phyloP scores from a whole-genome alignment of 92 coral and sea anemone genomes.

The Diadumene lineata region DNA sequence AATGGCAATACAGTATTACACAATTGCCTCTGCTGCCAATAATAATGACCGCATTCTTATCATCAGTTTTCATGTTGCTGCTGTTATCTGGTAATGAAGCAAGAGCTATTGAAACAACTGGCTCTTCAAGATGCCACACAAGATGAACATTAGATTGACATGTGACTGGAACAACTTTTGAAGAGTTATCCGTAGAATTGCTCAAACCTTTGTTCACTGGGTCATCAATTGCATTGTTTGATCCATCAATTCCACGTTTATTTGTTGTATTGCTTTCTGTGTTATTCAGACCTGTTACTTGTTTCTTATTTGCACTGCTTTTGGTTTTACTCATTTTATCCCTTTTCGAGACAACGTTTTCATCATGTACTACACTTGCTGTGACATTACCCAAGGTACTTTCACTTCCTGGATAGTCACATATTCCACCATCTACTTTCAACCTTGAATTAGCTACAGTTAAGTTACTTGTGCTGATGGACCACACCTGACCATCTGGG shows the following conservation, averaged over 20 bases:
- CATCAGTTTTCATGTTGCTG: not conserved
- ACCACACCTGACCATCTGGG: constrained; percentile 14
- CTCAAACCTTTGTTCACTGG: not conserved
- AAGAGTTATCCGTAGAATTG: not conserved
- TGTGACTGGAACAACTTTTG: no score
- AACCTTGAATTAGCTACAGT: not conserved
- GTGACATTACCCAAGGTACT: no score
- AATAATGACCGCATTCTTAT: not conserved
- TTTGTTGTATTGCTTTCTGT: not conserved
- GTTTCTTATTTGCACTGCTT: not conserved
- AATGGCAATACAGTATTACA: not conserved
- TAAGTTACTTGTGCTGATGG: not conserved
- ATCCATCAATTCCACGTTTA: not conserved
- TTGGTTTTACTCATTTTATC: not conserved
- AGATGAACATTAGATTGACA: not conserved
- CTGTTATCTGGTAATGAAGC: not conserved
- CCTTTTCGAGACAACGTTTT: no score
- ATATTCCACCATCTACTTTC: no score
- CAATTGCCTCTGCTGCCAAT: constrained; percentile 21
- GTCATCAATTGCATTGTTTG: not conserved
- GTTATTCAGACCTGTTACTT: no score
- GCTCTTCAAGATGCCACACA: constrained; percentile 18
- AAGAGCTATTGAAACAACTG: constrained; percentile 1
- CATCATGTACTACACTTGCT: no score
- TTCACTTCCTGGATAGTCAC: no score